A percentile compares a stretch with the other conserved stretches of the same genome.
phyloP scores from a whole-genome alignment of 2,797 vertebrate genomes.

The Anisognathus igniventris region DNA sequence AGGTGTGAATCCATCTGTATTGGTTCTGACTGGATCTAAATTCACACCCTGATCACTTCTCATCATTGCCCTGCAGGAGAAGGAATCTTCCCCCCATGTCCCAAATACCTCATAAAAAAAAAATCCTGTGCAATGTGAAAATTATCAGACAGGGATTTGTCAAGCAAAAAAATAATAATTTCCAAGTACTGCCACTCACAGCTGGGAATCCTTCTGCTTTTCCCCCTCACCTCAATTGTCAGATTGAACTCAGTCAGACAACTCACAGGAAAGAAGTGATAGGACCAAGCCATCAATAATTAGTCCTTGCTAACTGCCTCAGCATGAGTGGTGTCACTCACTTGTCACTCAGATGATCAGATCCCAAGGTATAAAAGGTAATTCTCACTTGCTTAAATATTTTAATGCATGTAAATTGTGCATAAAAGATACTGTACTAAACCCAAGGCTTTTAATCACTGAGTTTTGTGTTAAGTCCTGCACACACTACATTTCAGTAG shows the following conservation, averaged over 20 bases:
- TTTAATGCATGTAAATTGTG: background rate
- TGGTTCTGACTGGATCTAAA: background rate
- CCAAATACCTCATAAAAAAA: background rate
- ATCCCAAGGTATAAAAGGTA: background rate
- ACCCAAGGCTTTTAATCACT: background rate
- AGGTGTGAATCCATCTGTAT: background rate
- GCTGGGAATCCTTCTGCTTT: background rate
- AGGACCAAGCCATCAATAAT: background rate
- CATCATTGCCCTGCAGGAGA: background rate
- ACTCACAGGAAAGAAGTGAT: background rate
- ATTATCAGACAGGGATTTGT: background rate
- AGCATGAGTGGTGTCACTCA: background rate
- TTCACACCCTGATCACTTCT: background rate
- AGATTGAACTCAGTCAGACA: background rate
- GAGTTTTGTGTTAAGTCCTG: background rate
- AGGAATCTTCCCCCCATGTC: rapidly evolving
- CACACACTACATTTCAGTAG: background rate
- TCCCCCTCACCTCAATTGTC: rapidly evolving
- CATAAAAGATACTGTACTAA: background rate
- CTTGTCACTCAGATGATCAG: background rate
- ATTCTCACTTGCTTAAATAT: background rate
- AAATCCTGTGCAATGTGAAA: background rate
- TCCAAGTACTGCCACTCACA: background rate
- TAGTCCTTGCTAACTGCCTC: background rate
- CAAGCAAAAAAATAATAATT: background rate